Conservation (phyloP, 2,113 vertebrate genomes). For the Dromas ardeola region DNA sequence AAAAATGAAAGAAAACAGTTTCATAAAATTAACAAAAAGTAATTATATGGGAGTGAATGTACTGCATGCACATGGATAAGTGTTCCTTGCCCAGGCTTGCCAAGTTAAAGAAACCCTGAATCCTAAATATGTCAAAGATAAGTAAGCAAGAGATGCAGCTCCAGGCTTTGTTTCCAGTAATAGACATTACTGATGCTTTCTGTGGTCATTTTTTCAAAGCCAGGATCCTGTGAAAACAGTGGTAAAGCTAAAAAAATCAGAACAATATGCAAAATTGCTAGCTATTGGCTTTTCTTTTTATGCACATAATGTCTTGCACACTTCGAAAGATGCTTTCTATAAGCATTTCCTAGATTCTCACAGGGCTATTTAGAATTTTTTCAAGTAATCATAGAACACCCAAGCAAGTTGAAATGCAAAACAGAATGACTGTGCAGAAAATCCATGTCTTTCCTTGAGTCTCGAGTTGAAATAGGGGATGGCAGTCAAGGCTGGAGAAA, state of each 20-base stretch:
- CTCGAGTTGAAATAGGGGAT: neutral
- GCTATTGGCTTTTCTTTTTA: neutral
- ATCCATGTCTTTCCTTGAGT: neutral
- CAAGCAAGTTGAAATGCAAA: neutral
- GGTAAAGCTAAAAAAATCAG: neutral
- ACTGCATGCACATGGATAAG: neutral
- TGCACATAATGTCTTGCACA: neutral
- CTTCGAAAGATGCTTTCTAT: neutral
- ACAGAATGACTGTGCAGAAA: neutral
- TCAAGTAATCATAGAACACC: neutral
- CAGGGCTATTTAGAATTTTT: neutral
- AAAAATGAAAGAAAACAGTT: conserved; percentile 26
- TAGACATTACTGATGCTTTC: neutral
- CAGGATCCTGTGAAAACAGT: neutral
- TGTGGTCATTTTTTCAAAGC: neutral
- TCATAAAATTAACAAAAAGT: conserved; percentile 10
- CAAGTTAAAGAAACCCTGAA: neutral
- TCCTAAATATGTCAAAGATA: conserved; percentile 2
- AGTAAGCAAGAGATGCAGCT: neutral
- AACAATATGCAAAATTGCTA: neutral
- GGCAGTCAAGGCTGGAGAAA: neutral
- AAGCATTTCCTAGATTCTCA: neutral
- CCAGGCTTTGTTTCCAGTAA: neutral
- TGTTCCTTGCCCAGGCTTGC: neutral
- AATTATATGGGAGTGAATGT: neutral